Evolutionary conservation across 2,797 vertebrate genomes (phyloP).

Genomic region (Odontamblyopus rebecca): DNA sequence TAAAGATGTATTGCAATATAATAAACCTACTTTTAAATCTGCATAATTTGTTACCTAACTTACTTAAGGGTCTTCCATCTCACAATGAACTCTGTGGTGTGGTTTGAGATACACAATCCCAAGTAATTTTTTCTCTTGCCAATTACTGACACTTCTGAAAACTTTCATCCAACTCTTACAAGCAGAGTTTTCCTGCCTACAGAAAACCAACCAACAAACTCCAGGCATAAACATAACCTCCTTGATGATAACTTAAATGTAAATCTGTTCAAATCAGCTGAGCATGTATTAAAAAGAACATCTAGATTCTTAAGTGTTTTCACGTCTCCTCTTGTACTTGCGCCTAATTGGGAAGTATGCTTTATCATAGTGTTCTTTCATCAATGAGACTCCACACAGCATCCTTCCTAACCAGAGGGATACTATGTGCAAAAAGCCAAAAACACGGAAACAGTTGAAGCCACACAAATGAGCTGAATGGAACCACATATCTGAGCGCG

Average conservation of each 20-base stretch:
- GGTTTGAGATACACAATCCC: not conserved
- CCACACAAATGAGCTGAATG: conserved; percentile 56
- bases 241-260: conserved; percentile 39
- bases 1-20: not conserved
- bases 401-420: conserved; percentile 33
- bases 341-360: conserved; percentile 54
- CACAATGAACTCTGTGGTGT: no score
- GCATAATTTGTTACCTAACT: not conserved
- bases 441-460: conserved; percentile 47
- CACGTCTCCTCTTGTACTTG: conserved; percentile 35
- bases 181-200: not conserved
- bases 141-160: not conserved
- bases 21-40: not conserved
- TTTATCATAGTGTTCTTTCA: conserved; percentile 46
- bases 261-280: conserved; percentile 38
- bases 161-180: not conserved
- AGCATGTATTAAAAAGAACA: conserved; percentile 24
- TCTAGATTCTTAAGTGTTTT: conserved; percentile 24
- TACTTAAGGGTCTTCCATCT: no score
- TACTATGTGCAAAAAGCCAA: conserved; percentile 37
- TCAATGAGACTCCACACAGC: conserved; percentile 47
- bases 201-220: not conserved
- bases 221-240: conserved; percentile 5
- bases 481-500: conserved; percentile 66
- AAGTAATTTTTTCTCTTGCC: not conserved